These are phyloP conservation scores for Schizopygopsis pylzovi DNA, from an alignment of 2,797 vertebrate genomes.

Conservation along the genomic window DNA sequence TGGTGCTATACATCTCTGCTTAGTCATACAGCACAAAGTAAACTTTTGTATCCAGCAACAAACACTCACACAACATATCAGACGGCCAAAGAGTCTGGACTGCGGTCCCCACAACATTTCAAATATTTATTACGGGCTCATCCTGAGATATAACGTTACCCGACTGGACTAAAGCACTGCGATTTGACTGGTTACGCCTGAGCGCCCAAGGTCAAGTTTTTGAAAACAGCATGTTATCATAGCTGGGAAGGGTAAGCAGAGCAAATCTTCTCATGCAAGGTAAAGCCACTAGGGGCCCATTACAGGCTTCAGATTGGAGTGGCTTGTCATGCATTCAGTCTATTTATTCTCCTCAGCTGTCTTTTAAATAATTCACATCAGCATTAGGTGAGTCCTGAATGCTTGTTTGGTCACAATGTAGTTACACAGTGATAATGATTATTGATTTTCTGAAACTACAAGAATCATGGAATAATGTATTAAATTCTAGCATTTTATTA, in stretches of 20 bases:
- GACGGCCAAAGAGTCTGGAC: slow-evolving; percentile 30
- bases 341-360: slow-evolving; percentile 75
- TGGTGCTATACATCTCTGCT: slow-evolving; percentile 69
- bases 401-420: slow-evolving; percentile 9
- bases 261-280: slow-evolving; percentile 66
- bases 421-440: slow-evolving; percentile 9
- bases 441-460: slow-evolving; percentile 13
- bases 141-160: slow-evolving; percentile 61
- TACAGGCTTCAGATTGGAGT: slow-evolving; percentile 75
- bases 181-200: slow-evolving; percentile 69
- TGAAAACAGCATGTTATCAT: slow-evolving; percentile 67
- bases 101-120: slow-evolving; percentile 58
- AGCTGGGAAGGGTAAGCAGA: slow-evolving; percentile 54
- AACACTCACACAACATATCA: slow-evolving; percentile 10
- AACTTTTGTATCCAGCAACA: slow-evolving; percentile 20
- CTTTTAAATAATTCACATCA: slow-evolving; percentile 77
- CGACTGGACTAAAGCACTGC: slow-evolving; percentile 71
- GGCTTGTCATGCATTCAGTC: slow-evolving; percentile 72
- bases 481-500: not conserved
- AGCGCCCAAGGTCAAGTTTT: slow-evolving; percentile 55
- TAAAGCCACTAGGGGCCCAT: slow-evolving; percentile 75
- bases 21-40: slow-evolving; percentile 1
- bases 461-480: not conserved
- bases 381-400: slow-evolving; percentile 66
- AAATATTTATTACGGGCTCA: slow-evolving; percentile 66